Evolutionary conservation across 1,140 invertebrate species (phyloP), one percentile per base, ranked within the genome.

Genomic region (Amyelois transitella): DNA sequence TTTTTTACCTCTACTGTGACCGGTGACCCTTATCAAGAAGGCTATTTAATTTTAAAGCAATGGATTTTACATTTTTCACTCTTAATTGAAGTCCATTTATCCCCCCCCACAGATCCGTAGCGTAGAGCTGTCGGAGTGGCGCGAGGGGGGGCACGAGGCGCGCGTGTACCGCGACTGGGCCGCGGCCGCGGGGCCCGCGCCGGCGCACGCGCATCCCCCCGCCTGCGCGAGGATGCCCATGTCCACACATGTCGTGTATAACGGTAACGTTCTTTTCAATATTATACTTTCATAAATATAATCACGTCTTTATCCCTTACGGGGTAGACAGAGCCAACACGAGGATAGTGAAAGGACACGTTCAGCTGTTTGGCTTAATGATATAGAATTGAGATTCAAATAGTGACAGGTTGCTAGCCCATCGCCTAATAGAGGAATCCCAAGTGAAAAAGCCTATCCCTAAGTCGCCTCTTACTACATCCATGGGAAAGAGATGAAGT

Each of bases 171-270:
- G 80, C 60, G 84, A 87, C 73, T 87, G 84, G 73, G 66, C 71
- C 48, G 65, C 70, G 55, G 64, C 64, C 44, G 1, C 17, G 18
- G 43, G 55, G 28, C 48, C 67, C 50, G 19, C 67, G 47, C 54
- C 52, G 7, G 73, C 79, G 65, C 81, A 83, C 66, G 76, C 77
- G 53, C 81, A 86, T 66, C 87, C 87, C 20, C 81, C 87, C 38
- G 86, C 84, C 45, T 86, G 83, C 72, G 86, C 86, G 20, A 74
- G 78, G 62, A 89, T 89, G 84, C 84, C 84, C 19, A 68, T 69
- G 55, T 66, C 79, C 43, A 59, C 78, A 5, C 73, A 79, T 53
- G 53, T 43, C n/a, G 38, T 64, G 2, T 69, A 75, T 59, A 70
- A 68, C 55, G 72, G 77, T 80, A 44, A 55, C 7, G 25, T 28